Evolutionary conservation across 2,797 vertebrate genomes (phyloP).

Genomic region (Gymnopithys bicolor): DNA sequence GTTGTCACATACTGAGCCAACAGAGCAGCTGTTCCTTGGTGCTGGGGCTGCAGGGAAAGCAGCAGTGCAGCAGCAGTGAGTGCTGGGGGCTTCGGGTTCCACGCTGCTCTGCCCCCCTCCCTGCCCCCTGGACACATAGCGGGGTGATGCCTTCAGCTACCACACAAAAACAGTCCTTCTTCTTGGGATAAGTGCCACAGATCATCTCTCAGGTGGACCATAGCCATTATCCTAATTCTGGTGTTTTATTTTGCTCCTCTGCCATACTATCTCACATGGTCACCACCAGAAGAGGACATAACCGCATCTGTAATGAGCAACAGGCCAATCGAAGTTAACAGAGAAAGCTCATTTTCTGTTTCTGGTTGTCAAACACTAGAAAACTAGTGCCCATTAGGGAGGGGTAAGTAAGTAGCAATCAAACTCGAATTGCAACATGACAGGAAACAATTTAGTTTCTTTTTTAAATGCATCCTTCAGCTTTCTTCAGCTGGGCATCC

Average conservation of each 20-base stretch:
- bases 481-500: neutral
- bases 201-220: neutral
- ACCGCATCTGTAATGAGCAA: neutral
- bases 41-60: neutral
- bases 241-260: neutral
- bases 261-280: accelerated
- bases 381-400: neutral
- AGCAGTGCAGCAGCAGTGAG: neutral
- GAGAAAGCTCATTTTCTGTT: neutral
- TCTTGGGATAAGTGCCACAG: neutral
- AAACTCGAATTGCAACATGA: neutral
- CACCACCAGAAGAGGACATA: neutral
- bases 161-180: neutral
- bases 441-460: neutral
- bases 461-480: neutral
- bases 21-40: neutral
- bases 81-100: neutral
- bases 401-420: neutral
- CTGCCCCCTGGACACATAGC: neutral
- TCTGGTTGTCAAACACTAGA: neutral
- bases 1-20: neutral
- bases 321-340: neutral
- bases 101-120: accelerated
- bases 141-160: neutral
- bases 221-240: neutral